These are phyloP conservation scores for Limonius californicus DNA, from an alignment of 1,140 invertebrate species.

Conservation along the genomic window DNA sequence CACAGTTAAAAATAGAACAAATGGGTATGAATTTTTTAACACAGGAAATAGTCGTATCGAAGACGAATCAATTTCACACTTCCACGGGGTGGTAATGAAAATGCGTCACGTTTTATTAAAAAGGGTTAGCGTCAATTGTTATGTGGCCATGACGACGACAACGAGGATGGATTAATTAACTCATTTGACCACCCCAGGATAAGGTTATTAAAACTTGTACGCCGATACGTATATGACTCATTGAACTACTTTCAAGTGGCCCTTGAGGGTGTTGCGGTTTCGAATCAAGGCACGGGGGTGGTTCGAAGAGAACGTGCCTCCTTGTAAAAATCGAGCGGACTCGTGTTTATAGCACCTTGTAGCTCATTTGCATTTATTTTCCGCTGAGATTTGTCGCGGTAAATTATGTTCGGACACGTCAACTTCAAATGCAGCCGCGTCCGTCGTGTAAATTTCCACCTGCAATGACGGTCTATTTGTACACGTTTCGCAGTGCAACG, in stretches of 20 bases:
- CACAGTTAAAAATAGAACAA: no score
- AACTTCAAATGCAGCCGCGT: not conserved
- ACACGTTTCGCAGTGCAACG: not conserved
- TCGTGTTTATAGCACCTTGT: no score
- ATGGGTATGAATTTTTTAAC: not conserved
- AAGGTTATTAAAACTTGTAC: conserved; percentile 42
- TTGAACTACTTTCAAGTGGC: conserved; percentile 20
- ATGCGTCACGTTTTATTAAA: conserved; percentile 22
- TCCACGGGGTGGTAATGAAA: conserved; percentile 17
- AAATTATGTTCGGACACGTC: not conserved
- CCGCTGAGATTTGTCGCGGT: no score
- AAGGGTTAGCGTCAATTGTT: conserved; percentile 36
- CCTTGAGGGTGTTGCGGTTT: conserved; percentile 11
- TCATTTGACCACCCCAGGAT: conserved; percentile 33
- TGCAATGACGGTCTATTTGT: not conserved
- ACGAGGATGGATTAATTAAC: conserved; percentile 41
- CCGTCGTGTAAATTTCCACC: not conserved
- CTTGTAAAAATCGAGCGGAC: no score
- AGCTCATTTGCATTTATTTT: no score
- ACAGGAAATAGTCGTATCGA: not conserved
- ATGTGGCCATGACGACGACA: conserved; percentile 41
- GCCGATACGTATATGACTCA: conserved; percentile 41
- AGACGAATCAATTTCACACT: conserved; percentile 25
- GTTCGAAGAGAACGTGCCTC: no score
- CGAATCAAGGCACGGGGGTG: not conserved